A percentile compares a stretch with the other conserved stretches of the same genome.
Evolutionary conservation across 2,888 invertebrate species (phyloP).

Genomic region (Caenorhabditis wallacei): DNA sequence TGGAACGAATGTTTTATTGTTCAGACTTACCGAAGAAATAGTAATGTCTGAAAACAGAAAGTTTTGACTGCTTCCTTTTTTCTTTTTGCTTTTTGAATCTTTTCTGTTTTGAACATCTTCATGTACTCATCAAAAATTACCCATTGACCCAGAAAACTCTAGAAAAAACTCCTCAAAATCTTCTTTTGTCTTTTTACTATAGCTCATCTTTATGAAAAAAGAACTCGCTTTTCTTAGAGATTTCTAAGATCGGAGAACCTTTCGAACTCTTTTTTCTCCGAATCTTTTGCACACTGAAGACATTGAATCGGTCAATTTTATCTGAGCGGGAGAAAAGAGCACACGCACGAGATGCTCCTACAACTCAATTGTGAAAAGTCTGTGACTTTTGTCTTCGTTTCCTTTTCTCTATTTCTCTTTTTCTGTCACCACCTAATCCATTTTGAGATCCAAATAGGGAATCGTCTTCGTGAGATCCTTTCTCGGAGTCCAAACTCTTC

Average conservation of each 20-base stretch:
- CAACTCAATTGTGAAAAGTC: constrained; percentile 52
- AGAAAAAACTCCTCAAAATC: background rate
- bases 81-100: background rate
- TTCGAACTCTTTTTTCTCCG: constrained; percentile 17
- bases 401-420: background rate
- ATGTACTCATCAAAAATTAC: background rate
- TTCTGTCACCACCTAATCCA: constrained; percentile 56
- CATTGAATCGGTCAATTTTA: constrained; percentile 8
- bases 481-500: background rate
- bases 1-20: too few species aligned
- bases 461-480: background rate
- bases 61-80: too few species aligned
- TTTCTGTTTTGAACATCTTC: background rate
- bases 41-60: too few species aligned
- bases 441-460: constrained; percentile 35
- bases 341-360: constrained; percentile 30
- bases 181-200: constrained; percentile 5
- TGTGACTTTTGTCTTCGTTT: constrained; percentile 56
- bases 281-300: constrained; percentile 17
- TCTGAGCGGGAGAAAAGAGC: constrained; percentile 15
- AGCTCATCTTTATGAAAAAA: constrained; percentile 10
- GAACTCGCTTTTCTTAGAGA: background rate
- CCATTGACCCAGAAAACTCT: constrained; percentile 5
- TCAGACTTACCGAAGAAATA: too few species aligned
- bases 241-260: constrained; percentile 11